Conservation (phyloP, 1,140 invertebrate genomes). For the Mactra quadrangularis region DNA sequence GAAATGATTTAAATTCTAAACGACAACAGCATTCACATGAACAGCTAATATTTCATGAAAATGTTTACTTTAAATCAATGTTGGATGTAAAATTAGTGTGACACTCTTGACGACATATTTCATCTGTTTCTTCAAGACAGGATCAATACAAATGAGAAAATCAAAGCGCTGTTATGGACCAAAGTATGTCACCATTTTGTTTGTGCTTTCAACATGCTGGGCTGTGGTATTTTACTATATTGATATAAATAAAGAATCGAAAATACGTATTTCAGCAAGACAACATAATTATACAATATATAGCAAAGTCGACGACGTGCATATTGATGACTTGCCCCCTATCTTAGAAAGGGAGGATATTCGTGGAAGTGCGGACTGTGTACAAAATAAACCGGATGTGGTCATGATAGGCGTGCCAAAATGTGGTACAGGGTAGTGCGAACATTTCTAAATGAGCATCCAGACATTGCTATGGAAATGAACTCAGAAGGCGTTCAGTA, state of each 20-base stretch:
- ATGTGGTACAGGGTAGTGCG: conserved; percentile 18
- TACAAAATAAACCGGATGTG: conserved; percentile 9
- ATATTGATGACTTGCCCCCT: not conserved
- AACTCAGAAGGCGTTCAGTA: conserved; percentile 32
- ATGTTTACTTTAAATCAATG: no score
- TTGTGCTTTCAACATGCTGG: no score
- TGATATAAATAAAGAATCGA: not conserved
- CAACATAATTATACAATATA: conserved; percentile 26
- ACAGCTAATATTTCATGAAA: no score
- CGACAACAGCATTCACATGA: no score
- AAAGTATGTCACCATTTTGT: no score
- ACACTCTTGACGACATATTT: no score
- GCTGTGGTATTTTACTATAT: no score
- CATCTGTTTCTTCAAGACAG: no score
- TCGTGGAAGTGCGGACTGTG: not conserved
- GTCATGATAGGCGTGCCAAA: conserved; percentile 33
- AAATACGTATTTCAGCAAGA: not conserved
- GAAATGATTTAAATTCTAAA: no score
- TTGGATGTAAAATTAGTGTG: no score
- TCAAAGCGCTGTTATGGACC: no score
- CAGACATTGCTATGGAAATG: conserved; percentile 25
- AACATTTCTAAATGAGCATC: conserved; percentile 27
- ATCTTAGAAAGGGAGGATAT: conserved; percentile 1
- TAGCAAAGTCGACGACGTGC: not conserved
- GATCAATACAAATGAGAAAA: no score